Evolutionary conservation across 2,797 vertebrate genomes (phyloP), one percentile per base, ranked within the genome.

Genomic region (Florisuga fusca): DNA sequence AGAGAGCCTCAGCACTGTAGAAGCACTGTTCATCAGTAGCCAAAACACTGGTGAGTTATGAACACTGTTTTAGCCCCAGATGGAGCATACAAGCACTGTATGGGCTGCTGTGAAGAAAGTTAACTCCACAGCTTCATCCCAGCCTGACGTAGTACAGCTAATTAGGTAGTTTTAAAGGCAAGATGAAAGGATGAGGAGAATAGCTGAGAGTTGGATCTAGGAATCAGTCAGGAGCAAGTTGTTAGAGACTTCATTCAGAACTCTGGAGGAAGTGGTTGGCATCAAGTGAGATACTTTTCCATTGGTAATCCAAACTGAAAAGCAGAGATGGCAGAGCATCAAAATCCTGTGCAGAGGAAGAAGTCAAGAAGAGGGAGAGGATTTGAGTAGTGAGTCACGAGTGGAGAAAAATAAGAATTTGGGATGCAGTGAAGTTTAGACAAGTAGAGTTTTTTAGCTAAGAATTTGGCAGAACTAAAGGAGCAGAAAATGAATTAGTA

Each of bases 401-500:
- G 46, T 72, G 57, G 64, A 77, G 59, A 48, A 87, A 94, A 87
- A 15, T 29, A 85, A 67, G 64, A 87, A 80, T 85, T 94, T 38
- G 62, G 68, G 31, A 51, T 95, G 50, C 71, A 68, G 4, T 51
- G 34, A 77, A 71, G 53, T 87, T 87, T 19, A 58, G 67, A 78
- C 82, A 88, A 81, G 77, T 75, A 61, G 41, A 36, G 9, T 1
- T 62, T 87, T 91, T 90, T 68, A 87, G 57, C 46, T 68, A 89
- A 82, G 61, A 46, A 87, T 84, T 73, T 94, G 89, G 88, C 74
- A 87, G 78, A 90, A 36, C 23, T 67, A 69, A 88, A 87, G 72
- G 78, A 95, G 72, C 68, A 94, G 78, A 95, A 95, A 95, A 93
- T 92, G 64, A 89, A 95, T 95, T 95, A 71, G 78, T 93, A 87